Evolutionary conservation across 1,140 invertebrate species (phyloP).

Genomic region (Sipha flava): DNA sequence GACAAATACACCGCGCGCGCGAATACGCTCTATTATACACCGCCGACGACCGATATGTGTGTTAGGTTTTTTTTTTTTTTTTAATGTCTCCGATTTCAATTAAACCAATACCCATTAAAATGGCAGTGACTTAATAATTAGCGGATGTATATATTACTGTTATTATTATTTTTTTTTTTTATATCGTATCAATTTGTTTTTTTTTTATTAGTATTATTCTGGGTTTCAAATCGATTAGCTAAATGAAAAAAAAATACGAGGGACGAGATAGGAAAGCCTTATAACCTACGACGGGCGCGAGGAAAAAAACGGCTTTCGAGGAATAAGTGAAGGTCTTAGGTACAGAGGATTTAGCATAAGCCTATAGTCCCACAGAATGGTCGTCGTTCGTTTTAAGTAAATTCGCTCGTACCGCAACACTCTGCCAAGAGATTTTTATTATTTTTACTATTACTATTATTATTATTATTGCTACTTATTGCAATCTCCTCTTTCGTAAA

Average conservation of each 20-base stretch:
- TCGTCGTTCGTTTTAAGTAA: slow-evolving; percentile 31
- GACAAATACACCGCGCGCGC: no score
- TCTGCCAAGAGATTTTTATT: slow-evolving; percentile 27
- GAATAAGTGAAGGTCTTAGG: slow-evolving; percentile 29
- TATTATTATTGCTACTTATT: neutral
- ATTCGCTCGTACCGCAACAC: slow-evolving; percentile 20
- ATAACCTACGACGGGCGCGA: neutral
- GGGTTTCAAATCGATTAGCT: slow-evolving; percentile 23
- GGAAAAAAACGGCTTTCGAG: neutral
- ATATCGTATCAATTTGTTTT: neutral
- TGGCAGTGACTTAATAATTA: slow-evolving; percentile 25
- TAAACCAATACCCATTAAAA: neutral
- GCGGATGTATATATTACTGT: neutral
- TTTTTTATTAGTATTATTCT: neutral
- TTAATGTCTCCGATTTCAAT: slow-evolving; percentile 17
- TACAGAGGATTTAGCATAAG: slow-evolving; percentile 22
- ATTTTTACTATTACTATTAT: neutral
- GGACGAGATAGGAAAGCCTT: neutral
- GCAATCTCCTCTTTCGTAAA: neutral
- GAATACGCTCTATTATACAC: no score
- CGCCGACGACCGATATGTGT: neutral
- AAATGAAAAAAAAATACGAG: slow-evolving; percentile 17
- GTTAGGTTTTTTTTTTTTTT: neutral
- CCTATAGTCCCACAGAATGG: slow-evolving; percentile 23
- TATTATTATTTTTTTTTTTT: neutral